Evolutionary conservation across 2,797 vertebrate species (phyloP).

Genomic region (Xyrichtys novacula): DNA sequence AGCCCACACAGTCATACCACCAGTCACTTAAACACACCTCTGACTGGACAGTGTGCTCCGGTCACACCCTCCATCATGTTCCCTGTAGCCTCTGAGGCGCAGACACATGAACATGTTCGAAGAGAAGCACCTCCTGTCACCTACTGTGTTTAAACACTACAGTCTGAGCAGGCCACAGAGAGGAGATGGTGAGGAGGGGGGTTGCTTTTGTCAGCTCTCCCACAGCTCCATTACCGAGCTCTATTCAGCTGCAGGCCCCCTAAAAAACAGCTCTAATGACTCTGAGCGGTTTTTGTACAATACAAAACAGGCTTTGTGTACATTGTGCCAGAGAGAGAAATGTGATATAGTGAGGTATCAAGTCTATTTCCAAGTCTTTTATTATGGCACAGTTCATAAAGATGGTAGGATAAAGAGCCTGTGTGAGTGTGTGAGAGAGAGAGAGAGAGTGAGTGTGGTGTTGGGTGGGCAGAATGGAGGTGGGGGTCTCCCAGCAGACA

Average conservation of each 20-base stretch:
- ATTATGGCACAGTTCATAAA: conserved; percentile 52
- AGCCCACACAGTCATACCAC: too few species aligned
- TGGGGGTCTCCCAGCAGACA: conserved; percentile 39
- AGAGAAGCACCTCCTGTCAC: conserved; percentile 42
- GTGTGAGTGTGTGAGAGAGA: neutral
- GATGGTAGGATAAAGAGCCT: conserved; percentile 44
- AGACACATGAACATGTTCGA: conserved; percentile 29
- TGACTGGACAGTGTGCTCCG: conserved; percentile 53
- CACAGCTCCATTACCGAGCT: conserved; percentile 65
- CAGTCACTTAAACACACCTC: conserved; percentile 59
- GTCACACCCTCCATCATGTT: conserved; percentile 47
- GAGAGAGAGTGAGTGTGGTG: neutral
- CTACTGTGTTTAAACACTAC: conserved; percentile 41
- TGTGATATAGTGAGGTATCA: conserved; percentile 73
- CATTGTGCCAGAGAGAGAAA: conserved; percentile 72
- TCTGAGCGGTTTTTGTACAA: conserved; percentile 70
- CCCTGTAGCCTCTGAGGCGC: conserved; percentile 42
- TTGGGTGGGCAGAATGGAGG: neutral
- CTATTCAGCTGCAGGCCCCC: conserved; percentile 51
- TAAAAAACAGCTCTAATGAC: conserved; percentile 66
- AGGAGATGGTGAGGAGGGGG: conserved; percentile 1
- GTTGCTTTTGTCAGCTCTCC: conserved; percentile 68
- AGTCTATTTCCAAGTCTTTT: conserved; percentile 71
- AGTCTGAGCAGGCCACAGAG: conserved; percentile 29
- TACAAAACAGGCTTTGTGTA: conserved; percentile 82